Evolutionary conservation across 2,797 vertebrate genomes (phyloP).

Genomic region (Galagoides demidoff): DNA sequence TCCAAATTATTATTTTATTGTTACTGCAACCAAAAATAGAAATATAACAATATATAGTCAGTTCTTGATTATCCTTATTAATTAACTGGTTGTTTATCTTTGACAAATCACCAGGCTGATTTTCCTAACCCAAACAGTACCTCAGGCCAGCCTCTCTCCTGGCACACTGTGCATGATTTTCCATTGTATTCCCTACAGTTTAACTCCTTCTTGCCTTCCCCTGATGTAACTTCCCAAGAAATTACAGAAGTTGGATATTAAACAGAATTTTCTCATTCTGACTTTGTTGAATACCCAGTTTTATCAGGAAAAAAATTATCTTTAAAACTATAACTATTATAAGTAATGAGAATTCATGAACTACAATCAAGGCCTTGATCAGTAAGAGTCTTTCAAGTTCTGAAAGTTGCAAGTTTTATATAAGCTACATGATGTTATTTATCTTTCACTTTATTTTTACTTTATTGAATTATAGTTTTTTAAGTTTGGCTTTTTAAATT

Average conservation of each 20-base stretch:
- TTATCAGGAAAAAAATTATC: constrained; percentile 10
- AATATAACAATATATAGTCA: neutral
- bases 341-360: constrained; percentile 34
- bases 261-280: constrained; percentile 31
- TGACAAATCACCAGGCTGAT: neutral
- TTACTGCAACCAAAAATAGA: constrained; percentile 4
- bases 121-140: neutral
- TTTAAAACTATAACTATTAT: constrained; percentile 52
- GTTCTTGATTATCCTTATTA: constrained; percentile 46
- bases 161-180: neutral
- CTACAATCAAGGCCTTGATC: neutral
- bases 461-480: constrained; percentile 16
- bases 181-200: neutral
- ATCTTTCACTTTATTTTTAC: constrained; percentile 50
- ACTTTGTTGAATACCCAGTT: neutral
- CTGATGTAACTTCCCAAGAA: neutral
- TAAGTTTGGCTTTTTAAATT: constrained; percentile 40
- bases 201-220: constrained; percentile 16
- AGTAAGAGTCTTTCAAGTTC: constrained; percentile 22
- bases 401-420: neutral
- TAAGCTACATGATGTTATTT: constrained; percentile 24
- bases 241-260: constrained; percentile 8
- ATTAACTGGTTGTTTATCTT: neutral
- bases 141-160: neutral
- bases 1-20: constrained; percentile 16